Percentiles rank a stretch among this genome's conserved stretches.
Evolutionary conservation across 2,888 invertebrate genomes (phyloP).

Genomic region (Pyrocoelia pectoralis): DNA sequence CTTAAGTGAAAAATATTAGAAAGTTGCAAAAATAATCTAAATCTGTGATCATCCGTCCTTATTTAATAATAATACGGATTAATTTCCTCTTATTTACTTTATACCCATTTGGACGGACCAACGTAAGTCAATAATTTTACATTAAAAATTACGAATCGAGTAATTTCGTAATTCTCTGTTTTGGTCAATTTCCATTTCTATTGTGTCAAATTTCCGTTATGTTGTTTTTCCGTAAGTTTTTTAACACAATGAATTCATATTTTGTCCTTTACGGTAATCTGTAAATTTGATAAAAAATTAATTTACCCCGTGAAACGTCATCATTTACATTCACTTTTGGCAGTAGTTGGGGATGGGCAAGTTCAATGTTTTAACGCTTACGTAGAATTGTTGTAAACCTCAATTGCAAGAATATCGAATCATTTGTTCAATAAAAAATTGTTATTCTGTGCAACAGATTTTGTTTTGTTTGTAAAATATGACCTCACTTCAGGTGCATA

Average conservation of each 20-base stretch:
- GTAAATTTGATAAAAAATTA: neutral
- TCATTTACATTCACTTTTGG: slow-evolving; percentile 41
- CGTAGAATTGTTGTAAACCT: slow-evolving; percentile 46
- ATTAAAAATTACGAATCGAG: slow-evolving; percentile 17
- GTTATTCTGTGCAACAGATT: slow-evolving; percentile 6
- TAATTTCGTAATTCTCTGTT: slow-evolving; percentile 53
- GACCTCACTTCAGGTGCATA: neutral
- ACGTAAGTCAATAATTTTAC: slow-evolving; percentile 65
- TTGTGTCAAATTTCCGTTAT: slow-evolving; percentile 18
- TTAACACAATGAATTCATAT: neutral
- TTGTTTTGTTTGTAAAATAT: neutral
- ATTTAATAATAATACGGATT: slow-evolving; percentile 54
- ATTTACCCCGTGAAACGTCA: slow-evolving; percentile 30
- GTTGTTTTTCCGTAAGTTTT: neutral
- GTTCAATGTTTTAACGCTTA: slow-evolving; percentile 46
- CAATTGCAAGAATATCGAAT: neutral
- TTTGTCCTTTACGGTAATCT: neutral
- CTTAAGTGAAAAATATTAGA: slow-evolving; percentile 57
- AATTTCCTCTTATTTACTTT: slow-evolving; percentile 59
- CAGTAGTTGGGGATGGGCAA: slow-evolving; percentile 47
- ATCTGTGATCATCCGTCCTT: slow-evolving; percentile 61
- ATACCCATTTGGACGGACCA: slow-evolving; percentile 82
- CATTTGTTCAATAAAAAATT: neutral
- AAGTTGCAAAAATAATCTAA: slow-evolving; percentile 54
- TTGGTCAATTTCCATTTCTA: slow-evolving; percentile 43